Evolutionary conservation across 1,140 invertebrate genomes (phyloP), one percentile per base, ranked within the genome.

Genomic region (Hyphantria cunea): DNA sequence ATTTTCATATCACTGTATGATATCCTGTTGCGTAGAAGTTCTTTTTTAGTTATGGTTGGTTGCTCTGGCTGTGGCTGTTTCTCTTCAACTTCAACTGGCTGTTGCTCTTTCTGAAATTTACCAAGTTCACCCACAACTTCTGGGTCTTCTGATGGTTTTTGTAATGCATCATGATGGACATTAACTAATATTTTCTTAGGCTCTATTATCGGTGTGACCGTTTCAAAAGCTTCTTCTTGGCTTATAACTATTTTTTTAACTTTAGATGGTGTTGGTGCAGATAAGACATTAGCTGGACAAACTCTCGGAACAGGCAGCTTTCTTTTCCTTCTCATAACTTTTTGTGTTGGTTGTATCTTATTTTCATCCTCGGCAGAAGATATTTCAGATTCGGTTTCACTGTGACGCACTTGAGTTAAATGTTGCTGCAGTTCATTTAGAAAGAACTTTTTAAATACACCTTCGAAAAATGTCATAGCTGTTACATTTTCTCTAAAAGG

Each of bases 351-450:
- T 70, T 81, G 76, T 50, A 78, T 70, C 37, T 79, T 71, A 80
- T 68, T 53, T 3, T 78, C 74, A 73, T 94, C 52, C 11, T 48
- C 53, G 47, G 32, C 95, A 85, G 94, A 96, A 78, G 97, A 96
- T 67, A 97, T 89, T 91, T 97, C 96, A 44, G 96, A 97, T 84
- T 98, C 96, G 64, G 94, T 92, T 64, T 94, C 92, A 78, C 76
- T 86, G 34, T 65, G 68, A 33, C 72, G 58, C 14, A 70, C 67
- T 48, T 33, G 54, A 42, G 70, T 34, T 10, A 7, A 6, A 13
- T n/a, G 59, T 33, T 45, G 17, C 25, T 45, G 68, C 48, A 80
- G 69, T 55, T 80, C 70, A 77, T 76, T 64, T 66, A 68, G 54
- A 69, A 84, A 82, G 71, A 76, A 72, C 47, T 78, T 47, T 64